phyloP scores from a whole-genome alignment of 1,140 invertebrate genomes.

The Drosophila oshimai region DNA sequence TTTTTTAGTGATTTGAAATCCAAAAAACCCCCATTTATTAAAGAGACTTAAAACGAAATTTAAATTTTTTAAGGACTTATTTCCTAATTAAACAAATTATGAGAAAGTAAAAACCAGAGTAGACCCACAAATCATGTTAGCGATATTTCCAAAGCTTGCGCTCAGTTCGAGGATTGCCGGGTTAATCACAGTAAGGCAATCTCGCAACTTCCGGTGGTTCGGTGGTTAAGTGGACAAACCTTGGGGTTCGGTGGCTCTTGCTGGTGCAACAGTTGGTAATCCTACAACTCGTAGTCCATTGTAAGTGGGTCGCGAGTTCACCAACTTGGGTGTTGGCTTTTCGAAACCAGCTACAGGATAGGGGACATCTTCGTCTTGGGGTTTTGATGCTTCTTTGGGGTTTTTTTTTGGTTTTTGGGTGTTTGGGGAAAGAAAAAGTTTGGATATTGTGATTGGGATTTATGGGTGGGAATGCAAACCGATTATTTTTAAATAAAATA shows the following conservation, averaged over 20 bases:
- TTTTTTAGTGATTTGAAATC: too few species aligned
- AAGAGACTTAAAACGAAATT: too few species aligned
- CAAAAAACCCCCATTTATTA: too few species aligned
- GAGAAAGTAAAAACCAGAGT: background rate
- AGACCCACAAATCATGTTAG: background rate
- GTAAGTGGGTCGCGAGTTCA: background rate
- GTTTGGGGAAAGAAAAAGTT: slow-evolving; percentile 3
- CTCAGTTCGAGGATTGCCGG: slow-evolving; percentile 1
- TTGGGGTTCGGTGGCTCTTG: background rate
- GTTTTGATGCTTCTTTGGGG: too few species aligned
- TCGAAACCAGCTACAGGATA: too few species aligned
- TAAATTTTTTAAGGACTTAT: too few species aligned
- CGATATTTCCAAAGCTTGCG: background rate
- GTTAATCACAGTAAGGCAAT: slow-evolving; percentile 8
- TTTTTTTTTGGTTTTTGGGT: background rate
- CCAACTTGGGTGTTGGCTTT: too few species aligned
- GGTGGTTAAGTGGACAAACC: slow-evolving; percentile 2
- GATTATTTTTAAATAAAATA: too few species aligned
- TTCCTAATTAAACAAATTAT: too few species aligned
- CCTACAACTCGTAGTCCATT: too few species aligned
- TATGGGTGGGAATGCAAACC: background rate
- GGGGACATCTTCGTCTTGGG: too few species aligned
- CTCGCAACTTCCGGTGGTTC: background rate
- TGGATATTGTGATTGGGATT: background rate
- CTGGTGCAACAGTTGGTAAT: background rate